A percentile compares a stretch with the other conserved stretches of the same genome.
phyloP scores from a whole-genome alignment of 2,797 vertebrate genomes.

The Mus caroli region DNA sequence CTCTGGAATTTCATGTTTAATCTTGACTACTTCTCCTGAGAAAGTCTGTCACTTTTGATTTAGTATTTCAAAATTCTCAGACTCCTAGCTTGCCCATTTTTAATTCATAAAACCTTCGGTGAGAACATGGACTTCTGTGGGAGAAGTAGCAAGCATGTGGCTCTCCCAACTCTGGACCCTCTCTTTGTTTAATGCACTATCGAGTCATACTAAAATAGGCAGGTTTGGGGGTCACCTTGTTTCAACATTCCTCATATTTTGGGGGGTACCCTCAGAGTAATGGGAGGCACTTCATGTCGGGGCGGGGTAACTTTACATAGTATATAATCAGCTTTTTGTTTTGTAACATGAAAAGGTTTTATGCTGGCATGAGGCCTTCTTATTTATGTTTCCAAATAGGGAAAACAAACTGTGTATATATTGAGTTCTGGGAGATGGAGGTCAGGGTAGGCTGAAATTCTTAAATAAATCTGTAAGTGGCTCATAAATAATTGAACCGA shows the following conservation, averaged over 20 bases:
- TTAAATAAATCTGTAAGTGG: constrained; percentile 77
- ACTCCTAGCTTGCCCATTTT: not conserved
- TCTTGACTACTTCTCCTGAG: not conserved
- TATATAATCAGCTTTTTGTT: constrained; percentile 50
- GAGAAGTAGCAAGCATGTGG: not conserved
- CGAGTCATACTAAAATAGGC: not conserved
- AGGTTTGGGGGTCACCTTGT: not conserved
- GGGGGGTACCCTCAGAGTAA: not conserved
- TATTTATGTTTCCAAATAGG: constrained; percentile 54
- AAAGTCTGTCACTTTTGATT: not conserved
- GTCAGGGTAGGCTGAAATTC: constrained; percentile 65
- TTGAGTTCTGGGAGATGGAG: constrained; percentile 36
- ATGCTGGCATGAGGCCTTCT: constrained; percentile 48
- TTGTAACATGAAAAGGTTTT: constrained; percentile 60
- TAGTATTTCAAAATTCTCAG: constrained; percentile 16
- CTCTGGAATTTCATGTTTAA: not conserved
- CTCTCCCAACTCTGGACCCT: not conserved
- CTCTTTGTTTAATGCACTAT: not conserved
- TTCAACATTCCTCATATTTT: constrained; percentile 4
- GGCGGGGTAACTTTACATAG: not conserved
- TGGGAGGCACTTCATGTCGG: not conserved
- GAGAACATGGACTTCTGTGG: not conserved
- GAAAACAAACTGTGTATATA: constrained; percentile 8
- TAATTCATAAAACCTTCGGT: not conserved
- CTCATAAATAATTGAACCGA: constrained; percentile 77